Base-by-base conservation (phyloP, 1,140 invertebrate species). In the Cepaea nemoralis region DNA sequence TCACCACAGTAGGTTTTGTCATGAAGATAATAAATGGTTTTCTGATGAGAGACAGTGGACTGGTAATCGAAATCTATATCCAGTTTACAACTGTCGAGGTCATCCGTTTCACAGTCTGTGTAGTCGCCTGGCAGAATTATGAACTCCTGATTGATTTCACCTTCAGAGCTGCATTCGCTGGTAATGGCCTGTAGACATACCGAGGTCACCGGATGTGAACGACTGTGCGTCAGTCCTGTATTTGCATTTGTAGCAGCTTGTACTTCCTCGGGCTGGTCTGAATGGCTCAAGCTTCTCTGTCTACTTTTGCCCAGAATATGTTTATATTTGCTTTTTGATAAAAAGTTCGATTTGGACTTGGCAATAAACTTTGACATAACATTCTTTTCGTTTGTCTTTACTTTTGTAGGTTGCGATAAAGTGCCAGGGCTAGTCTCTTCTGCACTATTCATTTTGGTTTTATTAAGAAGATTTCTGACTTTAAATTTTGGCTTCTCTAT, bases 401-500 rank as follows among this genome's bases (percentile, higher is more conserved):
- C 10, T 6, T 31, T 27, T 74, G 37, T 6, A 40, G 39, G 45
- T 42, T 31, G 40, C 71, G 31, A 24, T 14, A 40, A 24, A 27
- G 71, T 10, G 22, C 6, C 27, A 6, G 45, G 6, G 37, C 27
- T 31, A 22, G 31, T 27, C 1, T 80, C 77, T 24, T 71, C 67
- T 10, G 35, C 31, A 24, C 39, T 71, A 2, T 45, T 39, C 6
- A 31, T 19, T 63, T 77, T 77, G 10, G 55, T 55, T 42, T 35
- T 80, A 40, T 48, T 70, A 19, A 80, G 55, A 24, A 80, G 24
- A 48, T 22, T 50, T 66, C 63, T 80, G 2, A 80, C 40, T 42
- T 70, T 69, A 27, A 22, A 39, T 71, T 80, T 80, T 3, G 63
- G 24, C n/a, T 80, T 80, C 24, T 80, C 77, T 37, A 70, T 3